Evolutionary conservation across 2,888 invertebrate species (phyloP).

Genomic region (Corbicula japonica): DNA sequence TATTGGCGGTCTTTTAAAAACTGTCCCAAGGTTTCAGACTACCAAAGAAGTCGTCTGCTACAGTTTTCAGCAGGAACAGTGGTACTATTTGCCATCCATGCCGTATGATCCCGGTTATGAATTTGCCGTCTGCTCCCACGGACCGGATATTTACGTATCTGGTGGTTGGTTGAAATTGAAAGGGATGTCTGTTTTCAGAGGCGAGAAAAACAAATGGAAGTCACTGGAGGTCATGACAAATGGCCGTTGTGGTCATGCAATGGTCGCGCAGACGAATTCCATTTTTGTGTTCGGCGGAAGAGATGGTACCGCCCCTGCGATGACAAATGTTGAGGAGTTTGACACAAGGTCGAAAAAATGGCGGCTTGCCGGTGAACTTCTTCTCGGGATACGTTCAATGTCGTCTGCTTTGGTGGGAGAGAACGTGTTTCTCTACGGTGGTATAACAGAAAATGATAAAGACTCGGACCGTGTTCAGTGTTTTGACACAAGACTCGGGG

Average conservation of each 20-base stretch:
- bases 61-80: constrained; percentile 77
- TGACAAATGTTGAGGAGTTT: constrained; percentile 78
- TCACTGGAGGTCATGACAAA: constrained; percentile 74
- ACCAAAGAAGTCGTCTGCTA: constrained; percentile 79
- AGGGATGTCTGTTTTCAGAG: constrained; percentile 75
- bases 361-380: constrained; percentile 73
- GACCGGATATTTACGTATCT: constrained; percentile 77
- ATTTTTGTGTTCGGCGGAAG: constrained; percentile 78
- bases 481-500: constrained; percentile 73
- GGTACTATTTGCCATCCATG: constrained; percentile 77
- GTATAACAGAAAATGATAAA: constrained; percentile 76
- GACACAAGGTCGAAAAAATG: constrained; percentile 75
- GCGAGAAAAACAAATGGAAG: constrained; percentile 78
- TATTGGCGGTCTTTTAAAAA: constrained; percentile 76
- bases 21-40: constrained; percentile 74
- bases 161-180: constrained; percentile 79
- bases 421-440: constrained; percentile 77
- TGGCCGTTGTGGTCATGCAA: constrained; percentile 79
- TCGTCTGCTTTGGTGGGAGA: constrained; percentile 77
- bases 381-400: constrained; percentile 74
- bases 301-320: constrained; percentile 75
- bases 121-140: constrained; percentile 76
- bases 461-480: constrained; percentile 77
- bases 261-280: constrained; percentile 75
- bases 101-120: constrained; percentile 80